Base-by-base conservation (phyloP, 2,797 vertebrate species). In the Scomberomorus guttatus region DNA sequence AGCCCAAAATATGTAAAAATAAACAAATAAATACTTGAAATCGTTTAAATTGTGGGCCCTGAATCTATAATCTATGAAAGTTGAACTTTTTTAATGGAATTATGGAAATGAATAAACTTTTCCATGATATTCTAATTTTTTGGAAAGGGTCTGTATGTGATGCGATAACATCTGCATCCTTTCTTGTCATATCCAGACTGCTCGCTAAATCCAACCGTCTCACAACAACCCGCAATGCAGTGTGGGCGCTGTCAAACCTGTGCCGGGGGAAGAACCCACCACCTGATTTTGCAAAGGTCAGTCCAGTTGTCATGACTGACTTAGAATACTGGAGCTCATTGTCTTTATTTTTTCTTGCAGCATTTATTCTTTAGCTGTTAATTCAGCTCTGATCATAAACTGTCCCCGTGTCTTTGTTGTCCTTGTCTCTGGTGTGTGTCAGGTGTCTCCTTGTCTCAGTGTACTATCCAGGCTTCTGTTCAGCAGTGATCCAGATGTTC, bases 181-280 rank as follows among this genome's bases (percentile, higher is more conserved):
- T 37, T 70, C 11, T 59, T 59, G 25, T 72, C n/a, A 20, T 87
- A 69, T 83, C 13, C 89, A 97, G 97, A 84, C 92, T 97, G 32
- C 94, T 98, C 64, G 95, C 96, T 51, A 97, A 96, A 88, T 97
- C 96, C 10, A 97, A 95, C 87, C 96, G 97, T 77, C 96, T 97
- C 79, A 97, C 97, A 79, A 98, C 96, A 77, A 98, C 96, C 66
- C 95, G 97, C 87, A 98, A 98, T 76, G 97, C 96, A n/a, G 97
- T 98, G 6, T 97, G 97, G 97, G 97, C 97, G 0, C 95, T 98
- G 48, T 98, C 97, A 62, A 98, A 98, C 91, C 95, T 98, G 72
- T 98, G 97, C 91, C 94, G 97, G 91, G 97, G 97, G 69, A 98
- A 98, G 92, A 98, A 97, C 86, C 97, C 97, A 37, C 97, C 97